A percentile compares a stretch with the other conserved stretches of the same genome.
Evolutionary conservation across 2,888 invertebrate genomes (phyloP).

Genomic region (Oscheius sp.): DNA sequence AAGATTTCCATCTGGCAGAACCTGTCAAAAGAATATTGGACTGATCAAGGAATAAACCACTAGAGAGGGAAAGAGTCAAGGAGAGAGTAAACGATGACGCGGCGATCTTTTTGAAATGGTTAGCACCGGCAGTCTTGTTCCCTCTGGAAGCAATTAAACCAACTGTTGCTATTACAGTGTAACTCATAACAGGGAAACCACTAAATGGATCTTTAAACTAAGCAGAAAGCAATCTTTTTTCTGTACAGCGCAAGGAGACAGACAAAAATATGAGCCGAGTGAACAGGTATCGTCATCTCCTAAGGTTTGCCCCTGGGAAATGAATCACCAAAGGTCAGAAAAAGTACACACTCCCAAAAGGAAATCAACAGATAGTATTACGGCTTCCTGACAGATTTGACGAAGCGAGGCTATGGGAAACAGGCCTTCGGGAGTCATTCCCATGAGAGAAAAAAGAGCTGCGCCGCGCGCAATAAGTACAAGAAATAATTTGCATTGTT

Average conservation of each 20-base stretch:
- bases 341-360: background rate
- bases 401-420: background rate
- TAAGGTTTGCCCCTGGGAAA: no score
- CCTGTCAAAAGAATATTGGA: background rate
- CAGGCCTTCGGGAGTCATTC: conserved; percentile 11
- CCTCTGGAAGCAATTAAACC: no score
- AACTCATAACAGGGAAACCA: no score
- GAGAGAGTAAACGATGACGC: conserved; percentile 17
- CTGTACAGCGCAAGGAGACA: no score
- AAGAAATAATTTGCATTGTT: conserved; percentile 15
- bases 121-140: no score
- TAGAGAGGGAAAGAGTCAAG: background rate
- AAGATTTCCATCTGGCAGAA: background rate
- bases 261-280: no score
- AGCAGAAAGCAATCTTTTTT: no score
- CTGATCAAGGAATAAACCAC: background rate
- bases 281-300: no score
- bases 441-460: background rate
- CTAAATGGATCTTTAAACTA: no score
- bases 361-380: background rate
- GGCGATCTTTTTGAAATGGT: background rate
- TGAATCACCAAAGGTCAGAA: background rate
- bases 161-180: no score
- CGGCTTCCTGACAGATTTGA: background rate
- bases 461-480: background rate